Evolutionary conservation across 2,113 vertebrate genomes (phyloP).

Genomic region (Neogale vison): DNA sequence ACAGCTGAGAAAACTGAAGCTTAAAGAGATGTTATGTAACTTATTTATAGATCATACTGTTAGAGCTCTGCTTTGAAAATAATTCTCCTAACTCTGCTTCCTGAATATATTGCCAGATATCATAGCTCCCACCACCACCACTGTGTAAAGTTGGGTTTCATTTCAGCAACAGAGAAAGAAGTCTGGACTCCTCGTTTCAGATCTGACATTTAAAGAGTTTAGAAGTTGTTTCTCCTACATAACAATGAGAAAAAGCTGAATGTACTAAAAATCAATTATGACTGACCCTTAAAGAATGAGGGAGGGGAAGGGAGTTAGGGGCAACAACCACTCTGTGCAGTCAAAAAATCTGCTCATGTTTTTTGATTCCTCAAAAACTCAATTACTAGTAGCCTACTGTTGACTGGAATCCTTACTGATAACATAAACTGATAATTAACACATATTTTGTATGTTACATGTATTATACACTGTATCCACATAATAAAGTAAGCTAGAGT

Average conservation of each 20-base stretch:
- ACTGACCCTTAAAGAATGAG: background rate
- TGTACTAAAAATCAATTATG: background rate
- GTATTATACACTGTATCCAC: background rate
- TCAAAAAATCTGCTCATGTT: background rate
- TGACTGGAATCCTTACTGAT: background rate
- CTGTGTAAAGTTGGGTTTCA: background rate
- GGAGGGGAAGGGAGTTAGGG: background rate
- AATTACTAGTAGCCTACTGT: background rate
- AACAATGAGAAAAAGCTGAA: background rate
- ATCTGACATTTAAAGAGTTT: background rate
- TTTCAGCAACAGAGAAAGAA: background rate
- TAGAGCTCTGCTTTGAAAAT: conserved; percentile 35
- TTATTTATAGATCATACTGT: background rate
- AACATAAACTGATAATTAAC: background rate
- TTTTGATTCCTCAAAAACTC: background rate
- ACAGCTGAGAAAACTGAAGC: background rate
- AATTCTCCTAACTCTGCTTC: conserved; percentile 50
- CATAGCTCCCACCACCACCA: background rate
- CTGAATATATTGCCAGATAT: background rate
- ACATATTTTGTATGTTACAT: background rate
- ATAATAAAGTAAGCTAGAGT: background rate
- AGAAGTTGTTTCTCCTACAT: background rate
- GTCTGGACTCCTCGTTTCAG: background rate
- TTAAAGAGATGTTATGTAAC: background rate
- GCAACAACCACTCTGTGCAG: background rate